These are phyloP conservation scores for Gallinago jamesoni DNA, from an alignment of 2,113 vertebrate species.

Conservation along the genomic window DNA sequence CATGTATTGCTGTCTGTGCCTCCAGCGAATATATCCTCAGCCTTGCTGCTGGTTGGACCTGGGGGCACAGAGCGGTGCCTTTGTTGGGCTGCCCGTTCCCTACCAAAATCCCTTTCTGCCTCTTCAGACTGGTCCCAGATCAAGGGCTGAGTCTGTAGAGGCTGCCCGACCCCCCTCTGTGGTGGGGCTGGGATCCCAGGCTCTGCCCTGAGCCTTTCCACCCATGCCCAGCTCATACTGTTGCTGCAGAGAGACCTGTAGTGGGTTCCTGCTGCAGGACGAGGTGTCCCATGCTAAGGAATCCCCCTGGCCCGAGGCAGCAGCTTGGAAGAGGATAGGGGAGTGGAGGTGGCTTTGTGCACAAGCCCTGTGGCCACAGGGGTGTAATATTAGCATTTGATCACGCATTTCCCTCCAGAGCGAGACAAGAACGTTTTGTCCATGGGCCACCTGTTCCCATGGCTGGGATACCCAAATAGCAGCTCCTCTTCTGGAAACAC, in stretches of 20 bases:
- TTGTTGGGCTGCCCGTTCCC: not conserved
- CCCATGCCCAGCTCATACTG: fast-evolving
- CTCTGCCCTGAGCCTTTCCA: not conserved
- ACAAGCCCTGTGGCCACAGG: not conserved
- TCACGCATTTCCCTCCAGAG: not conserved
- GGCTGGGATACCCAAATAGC: not conserved
- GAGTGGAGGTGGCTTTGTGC: not conserved
- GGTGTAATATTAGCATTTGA: not conserved
- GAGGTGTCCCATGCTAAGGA: not conserved
- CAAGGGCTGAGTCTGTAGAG: not conserved
- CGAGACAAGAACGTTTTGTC: not conserved
- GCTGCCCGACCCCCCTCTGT: not conserved
- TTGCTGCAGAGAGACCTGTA: not conserved
- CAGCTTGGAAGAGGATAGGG: not conserved
- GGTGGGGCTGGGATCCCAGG: not conserved
- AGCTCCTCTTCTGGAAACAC: not conserved
- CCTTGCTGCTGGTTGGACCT: not conserved
- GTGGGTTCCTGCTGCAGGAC: not conserved
- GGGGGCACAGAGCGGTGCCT: not conserved
- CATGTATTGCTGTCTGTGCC: not conserved
- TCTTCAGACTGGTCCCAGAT: not conserved
- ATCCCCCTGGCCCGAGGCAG: not conserved
- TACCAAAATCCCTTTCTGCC: not conserved
- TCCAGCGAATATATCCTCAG: not conserved
- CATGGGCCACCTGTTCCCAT: slow-evolving; percentile 18